Evolutionary conservation across 2,888 invertebrate genomes (phyloP), one percentile per base, ranked within the genome.

Genomic region (Ecdyonurus torrentis): DNA sequence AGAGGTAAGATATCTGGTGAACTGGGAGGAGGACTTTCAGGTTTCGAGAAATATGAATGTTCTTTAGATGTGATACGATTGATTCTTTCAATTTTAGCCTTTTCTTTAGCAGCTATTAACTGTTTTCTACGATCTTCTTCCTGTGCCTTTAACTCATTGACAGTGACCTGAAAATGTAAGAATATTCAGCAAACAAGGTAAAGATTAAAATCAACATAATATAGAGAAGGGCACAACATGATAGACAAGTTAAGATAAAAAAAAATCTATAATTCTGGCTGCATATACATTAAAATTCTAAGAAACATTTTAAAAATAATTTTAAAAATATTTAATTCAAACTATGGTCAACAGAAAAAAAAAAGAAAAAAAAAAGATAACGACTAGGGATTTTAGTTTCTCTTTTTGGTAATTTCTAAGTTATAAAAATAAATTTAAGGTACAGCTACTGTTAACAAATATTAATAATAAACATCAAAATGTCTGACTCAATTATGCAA

Each of bases 131-230:
- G 60, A 24, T 63, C 58, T 58, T 63, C 61, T 50, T 63, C 63
- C 50, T 63, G 52, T 5, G n/a, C 61, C 58, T 63, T 18, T 15
- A 67, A 63, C 50, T 66, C 66, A 25, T 64, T 64, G 7, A 67
- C 24, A 20, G 67, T 67, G 10, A 67, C 60, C 55, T 55, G 22
- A 20, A 20, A 55, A 55, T 55, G n/a, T 55, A 10, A 20, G n/a
- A n/a, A n/a, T n/a, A n/a, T n/a, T n/a, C n/a, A n/a, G n/a, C n/a
- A n/a, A n/a, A n/a, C n/a, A n/a, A n/a, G n/a, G n/a, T n/a, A n/a
- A n/a, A n/a, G n/a, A n/a, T n/a, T n/a, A n/a, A n/a, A n/a, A n/a
- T n/a, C n/a, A n/a, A n/a, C n/a, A n/a, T n/a, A n/a, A n/a, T n/a
- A n/a, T n/a, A n/a, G n/a, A n/a, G n/a, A n/a, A n/a, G n/a, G n/a